These are phyloP conservation scores for Hypsibius dujardini DNA, from an alignment of 1,140 invertebrate genomes.

Conservation along the genomic window DNA sequence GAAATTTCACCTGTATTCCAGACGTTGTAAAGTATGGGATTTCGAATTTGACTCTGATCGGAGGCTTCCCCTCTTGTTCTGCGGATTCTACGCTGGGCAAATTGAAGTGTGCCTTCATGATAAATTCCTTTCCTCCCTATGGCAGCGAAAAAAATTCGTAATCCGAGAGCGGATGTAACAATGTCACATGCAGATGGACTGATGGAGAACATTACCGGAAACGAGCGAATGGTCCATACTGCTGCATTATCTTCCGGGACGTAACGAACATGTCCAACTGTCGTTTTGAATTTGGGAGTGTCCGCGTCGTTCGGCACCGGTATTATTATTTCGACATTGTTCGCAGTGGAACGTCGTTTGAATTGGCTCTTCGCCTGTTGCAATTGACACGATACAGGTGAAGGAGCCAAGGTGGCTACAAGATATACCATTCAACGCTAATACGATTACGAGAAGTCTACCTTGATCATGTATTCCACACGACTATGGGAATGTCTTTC, in stretches of 20 bases:
- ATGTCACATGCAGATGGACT: not conserved
- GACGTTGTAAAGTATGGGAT: conserved; percentile 99
- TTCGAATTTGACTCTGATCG: conserved; percentile 97
- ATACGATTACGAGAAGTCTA: conserved; percentile 23
- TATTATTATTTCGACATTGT: conserved; percentile 97
- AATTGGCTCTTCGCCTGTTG: conserved; percentile 83
- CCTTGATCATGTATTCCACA: conserved; percentile 98
- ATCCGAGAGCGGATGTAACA: not conserved
- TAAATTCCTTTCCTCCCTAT: conserved; percentile 84
- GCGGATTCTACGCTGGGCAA: conserved; percentile 87
- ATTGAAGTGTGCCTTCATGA: conserved; percentile 98
- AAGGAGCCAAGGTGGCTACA: too few species aligned
- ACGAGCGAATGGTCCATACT: conserved; percentile 98
- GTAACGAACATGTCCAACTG: conserved; percentile 91
- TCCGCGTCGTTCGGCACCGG: conserved; percentile 95
- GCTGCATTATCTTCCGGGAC: conserved; percentile 92
- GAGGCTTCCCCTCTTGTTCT: conserved; percentile 86
- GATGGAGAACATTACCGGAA: conserved; percentile 46
- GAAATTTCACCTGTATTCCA: conserved; percentile 64
- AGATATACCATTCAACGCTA: too few species aligned
- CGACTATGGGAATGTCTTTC: conserved; percentile 93
- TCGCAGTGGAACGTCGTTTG: conserved; percentile 89
- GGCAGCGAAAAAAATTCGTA: conserved; percentile 20
- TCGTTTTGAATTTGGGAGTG: conserved; percentile 96
- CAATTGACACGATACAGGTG: not conserved